A percentile compares a stretch with the other conserved stretches of the same genome.
phyloP scores from a whole-genome alignment of 2,797 vertebrate genomes.

The Tragopan temminckii region DNA sequence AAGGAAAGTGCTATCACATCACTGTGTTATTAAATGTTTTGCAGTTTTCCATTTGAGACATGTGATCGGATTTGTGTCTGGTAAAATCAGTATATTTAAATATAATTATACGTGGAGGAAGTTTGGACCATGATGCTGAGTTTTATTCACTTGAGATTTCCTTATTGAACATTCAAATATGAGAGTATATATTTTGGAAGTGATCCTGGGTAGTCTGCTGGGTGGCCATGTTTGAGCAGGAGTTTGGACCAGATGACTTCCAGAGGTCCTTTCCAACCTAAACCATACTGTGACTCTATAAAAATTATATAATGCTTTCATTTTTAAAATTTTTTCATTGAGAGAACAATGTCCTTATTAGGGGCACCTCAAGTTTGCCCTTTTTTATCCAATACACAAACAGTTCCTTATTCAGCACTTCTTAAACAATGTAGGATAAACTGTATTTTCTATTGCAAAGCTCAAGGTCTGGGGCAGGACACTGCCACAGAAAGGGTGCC shows the following conservation, averaged over 20 bases:
- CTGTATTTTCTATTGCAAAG: background rate
- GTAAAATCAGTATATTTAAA: background rate
- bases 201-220: background rate
- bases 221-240: background rate
- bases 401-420: background rate
- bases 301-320: background rate
- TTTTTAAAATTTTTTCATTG: background rate
- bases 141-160: background rate
- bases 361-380: background rate
- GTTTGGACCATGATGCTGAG: background rate
- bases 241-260: background rate
- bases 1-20: background rate
- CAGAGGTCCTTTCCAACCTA: background rate
- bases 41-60: background rate
- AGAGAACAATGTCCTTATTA: background rate
- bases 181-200: background rate
- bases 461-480: background rate
- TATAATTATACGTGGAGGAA: background rate
- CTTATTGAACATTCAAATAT: background rate
- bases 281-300: background rate
- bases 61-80: background rate
- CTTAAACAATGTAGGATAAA: background rate
- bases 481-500: background rate
- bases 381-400: accelerated
- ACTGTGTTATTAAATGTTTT: background rate